These are phyloP conservation scores for Thermophis baileyi DNA, from an alignment of 2,113 vertebrate species.

Conservation along the genomic window DNA sequence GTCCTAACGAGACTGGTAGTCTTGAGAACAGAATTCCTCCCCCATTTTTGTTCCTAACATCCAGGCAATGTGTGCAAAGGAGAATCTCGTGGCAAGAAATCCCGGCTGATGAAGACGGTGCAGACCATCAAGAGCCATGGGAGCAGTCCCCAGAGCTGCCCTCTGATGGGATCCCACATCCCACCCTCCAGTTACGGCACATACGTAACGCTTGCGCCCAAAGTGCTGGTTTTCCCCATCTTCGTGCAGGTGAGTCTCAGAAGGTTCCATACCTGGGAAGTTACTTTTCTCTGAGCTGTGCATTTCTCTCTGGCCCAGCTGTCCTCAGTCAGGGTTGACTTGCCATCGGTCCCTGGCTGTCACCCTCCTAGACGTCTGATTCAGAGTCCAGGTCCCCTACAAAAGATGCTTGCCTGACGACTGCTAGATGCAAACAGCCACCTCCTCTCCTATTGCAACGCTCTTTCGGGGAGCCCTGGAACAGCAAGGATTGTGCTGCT, in stretches of 20 bases:
- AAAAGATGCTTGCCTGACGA: background rate
- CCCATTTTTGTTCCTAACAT: background rate
- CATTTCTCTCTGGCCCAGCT: background rate
- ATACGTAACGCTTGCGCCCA: constrained; percentile 86
- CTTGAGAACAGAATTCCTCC: background rate
- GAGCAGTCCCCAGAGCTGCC: constrained; percentile 84
- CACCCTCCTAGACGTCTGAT: background rate
- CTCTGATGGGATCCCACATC: constrained; percentile 79
- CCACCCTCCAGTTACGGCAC: constrained; percentile 83
- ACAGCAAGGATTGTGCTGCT: background rate
- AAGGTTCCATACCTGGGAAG: background rate
- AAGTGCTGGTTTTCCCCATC: constrained; percentile 91
- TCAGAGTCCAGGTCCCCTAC: background rate
- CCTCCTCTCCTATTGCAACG: background rate
- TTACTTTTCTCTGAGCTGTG: background rate
- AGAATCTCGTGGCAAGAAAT: constrained; percentile 71
- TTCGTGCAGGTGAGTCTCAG: constrained; percentile 84
- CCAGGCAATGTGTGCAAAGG: constrained; percentile 60
- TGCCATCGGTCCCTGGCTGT: too few species aligned
- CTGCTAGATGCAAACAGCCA: background rate
- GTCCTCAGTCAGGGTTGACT: background rate
- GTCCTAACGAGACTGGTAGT: background rate
- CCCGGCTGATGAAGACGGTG: constrained; percentile 80
- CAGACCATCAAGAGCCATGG: constrained; percentile 75
- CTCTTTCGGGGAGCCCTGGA: too few species aligned